A percentile compares a stretch with the other conserved stretches of the same genome.
phyloP scores from a whole-genome alignment of 2,797 vertebrate genomes.

The Fratercula arctica region DNA sequence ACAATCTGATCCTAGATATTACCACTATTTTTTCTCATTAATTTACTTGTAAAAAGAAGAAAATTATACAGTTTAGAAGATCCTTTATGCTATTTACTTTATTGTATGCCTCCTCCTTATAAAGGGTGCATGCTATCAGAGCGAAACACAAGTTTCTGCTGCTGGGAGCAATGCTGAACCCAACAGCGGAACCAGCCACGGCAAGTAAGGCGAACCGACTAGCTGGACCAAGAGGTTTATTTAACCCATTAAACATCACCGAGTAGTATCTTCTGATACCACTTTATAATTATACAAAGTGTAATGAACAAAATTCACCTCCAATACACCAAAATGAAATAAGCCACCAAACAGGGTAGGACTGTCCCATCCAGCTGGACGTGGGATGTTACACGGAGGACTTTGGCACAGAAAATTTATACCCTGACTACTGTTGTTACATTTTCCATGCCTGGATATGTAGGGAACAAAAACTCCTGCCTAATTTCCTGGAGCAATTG shows the following conservation, averaged over 20 bases:
- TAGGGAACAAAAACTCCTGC: neutral
- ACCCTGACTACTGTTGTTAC: neutral
- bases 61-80: neutral
- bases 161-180: neutral
- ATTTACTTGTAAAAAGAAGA: neutral
- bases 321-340: neutral
- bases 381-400: neutral
- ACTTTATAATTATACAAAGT: neutral
- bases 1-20: neutral
- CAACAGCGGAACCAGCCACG: neutral
- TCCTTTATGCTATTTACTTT: neutral
- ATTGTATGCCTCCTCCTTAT: fast-evolving
- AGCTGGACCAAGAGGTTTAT: neutral
- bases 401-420: neutral
- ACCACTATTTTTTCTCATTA: neutral
- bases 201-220: neutral
- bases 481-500: neutral
- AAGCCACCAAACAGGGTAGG: neutral
- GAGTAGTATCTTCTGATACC: neutral
- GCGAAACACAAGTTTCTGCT: neutral
- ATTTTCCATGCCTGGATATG: neutral
- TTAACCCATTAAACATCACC: neutral
- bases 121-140: neutral
- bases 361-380: neutral
- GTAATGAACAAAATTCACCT: neutral